Evolutionary conservation across 2,797 vertebrate species (phyloP).

Genomic region (Sebastes trivittatus): DNA sequence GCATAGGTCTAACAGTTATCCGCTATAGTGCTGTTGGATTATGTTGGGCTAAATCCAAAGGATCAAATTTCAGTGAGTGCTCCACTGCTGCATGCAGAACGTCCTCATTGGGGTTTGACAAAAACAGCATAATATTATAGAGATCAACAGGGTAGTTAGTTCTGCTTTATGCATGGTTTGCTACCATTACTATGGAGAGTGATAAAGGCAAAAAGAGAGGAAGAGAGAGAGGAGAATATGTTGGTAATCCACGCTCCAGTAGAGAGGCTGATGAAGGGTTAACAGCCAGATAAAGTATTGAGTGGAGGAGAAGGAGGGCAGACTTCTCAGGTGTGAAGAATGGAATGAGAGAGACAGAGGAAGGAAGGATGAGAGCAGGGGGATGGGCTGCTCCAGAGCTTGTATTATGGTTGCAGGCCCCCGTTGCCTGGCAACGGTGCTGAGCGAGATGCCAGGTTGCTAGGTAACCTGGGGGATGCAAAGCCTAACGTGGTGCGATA

Average conservation of each 20-base stretch:
- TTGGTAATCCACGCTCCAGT: constrained; percentile 52
- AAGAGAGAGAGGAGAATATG: constrained; percentile 36
- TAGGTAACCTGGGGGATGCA: constrained; percentile 82
- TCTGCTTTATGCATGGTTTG: constrained; percentile 65
- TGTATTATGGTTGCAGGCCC: constrained; percentile 75
- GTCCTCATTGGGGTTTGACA: constrained; percentile 61
- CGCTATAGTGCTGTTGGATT: constrained; percentile 77
- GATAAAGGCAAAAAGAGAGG: constrained; percentile 35
- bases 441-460: constrained; percentile 82
- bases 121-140: constrained; percentile 63
- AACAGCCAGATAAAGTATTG: constrained; percentile 66
- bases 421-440: constrained; percentile 77
- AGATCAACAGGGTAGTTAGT: constrained; percentile 72
- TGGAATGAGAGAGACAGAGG: constrained; percentile 64
- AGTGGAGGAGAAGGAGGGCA: constrained; percentile 64
- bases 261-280: constrained; percentile 71
- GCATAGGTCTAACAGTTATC: constrained; percentile 78
- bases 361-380: constrained; percentile 58
- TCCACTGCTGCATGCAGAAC: constrained; percentile 56
- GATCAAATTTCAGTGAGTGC: constrained; percentile 81
- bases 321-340: constrained; percentile 82
- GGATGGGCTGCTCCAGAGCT: constrained; percentile 66
- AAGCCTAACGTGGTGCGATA: constrained; percentile 74
- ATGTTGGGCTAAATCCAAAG: constrained; percentile 75
- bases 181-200: constrained; percentile 37